Evolutionary conservation across 1,140 invertebrate genomes (phyloP).

Genomic region (Caenorhabditis latens): DNA sequence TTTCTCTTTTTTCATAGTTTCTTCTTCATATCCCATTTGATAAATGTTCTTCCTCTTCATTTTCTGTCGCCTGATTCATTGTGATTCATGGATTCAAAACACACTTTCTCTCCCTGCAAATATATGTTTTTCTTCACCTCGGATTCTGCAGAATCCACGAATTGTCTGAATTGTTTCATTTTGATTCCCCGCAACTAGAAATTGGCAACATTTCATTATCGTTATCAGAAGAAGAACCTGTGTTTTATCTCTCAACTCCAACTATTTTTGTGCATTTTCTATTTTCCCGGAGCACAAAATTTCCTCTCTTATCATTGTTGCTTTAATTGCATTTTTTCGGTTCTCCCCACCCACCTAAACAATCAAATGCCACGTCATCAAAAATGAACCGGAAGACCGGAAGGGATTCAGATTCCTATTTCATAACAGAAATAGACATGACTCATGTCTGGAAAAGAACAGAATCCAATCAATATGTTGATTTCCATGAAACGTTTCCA

Average conservation of each 20-base stretch:
- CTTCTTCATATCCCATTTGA: conserved; percentile 32
- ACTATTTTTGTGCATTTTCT: conserved; percentile 21
- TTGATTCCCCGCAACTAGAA: background rate
- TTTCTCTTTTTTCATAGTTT: background rate
- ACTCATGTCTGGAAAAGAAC: background rate
- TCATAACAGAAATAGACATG: background rate
- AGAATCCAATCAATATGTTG: background rate
- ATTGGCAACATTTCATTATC: conserved; percentile 32
- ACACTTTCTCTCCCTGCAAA: background rate
- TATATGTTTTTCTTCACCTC: too few relatives aligned
- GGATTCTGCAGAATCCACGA: background rate
- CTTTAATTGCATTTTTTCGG: conserved; percentile 28
- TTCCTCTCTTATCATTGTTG: conserved; percentile 15
- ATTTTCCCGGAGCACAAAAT: conserved; percentile 3
- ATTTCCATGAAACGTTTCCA: background rate
- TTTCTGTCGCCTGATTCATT: conserved; percentile 15
- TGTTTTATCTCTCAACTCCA: background rate
- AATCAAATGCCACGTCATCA: conserved; percentile 29
- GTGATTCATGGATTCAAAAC: conserved; percentile 14
- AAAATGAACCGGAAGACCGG: background rate
- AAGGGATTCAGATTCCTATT: background rate
- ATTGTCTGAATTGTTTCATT: too few relatives aligned
- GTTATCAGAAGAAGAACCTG: background rate
- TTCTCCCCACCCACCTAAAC: background rate
- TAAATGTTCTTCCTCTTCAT: conserved; percentile 21